Conservation (phyloP, 2,888 invertebrate species). For the Epinotia ramella region DNA sequence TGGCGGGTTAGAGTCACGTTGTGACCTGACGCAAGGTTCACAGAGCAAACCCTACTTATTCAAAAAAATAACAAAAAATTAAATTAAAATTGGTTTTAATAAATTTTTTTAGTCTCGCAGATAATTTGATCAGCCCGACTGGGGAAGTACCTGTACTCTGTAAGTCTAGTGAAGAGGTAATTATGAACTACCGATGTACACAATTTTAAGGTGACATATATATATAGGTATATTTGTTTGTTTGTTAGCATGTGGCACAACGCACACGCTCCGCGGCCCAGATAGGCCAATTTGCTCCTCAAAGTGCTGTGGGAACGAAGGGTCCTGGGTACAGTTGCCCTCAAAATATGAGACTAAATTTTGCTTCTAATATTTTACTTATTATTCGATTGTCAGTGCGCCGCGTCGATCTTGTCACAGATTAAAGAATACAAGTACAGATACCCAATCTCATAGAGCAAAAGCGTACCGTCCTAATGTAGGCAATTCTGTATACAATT, state of each 20-base stretch:
- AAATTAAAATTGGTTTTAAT: no score
- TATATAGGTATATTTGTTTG: background rate
- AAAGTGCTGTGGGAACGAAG: constrained; percentile 39
- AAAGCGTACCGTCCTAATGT: no score
- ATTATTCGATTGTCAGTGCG: background rate
- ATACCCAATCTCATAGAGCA: no score
- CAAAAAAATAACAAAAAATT: no score
- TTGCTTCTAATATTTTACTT: background rate
- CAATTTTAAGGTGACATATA: background rate
- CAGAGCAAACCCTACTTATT: background rate
- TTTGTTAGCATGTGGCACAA: constrained; percentile 9
- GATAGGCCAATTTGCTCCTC: constrained; percentile 39
- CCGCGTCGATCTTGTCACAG: no score
- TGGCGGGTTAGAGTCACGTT: constrained; percentile 22
- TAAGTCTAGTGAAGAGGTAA: no score
- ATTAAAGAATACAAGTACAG: no score
- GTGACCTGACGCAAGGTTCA: constrained; percentile 18
- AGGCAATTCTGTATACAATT: no score
- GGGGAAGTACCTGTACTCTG: no score
- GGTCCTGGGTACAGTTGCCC: constrained; percentile 14
- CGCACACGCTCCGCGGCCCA: constrained; percentile 18
- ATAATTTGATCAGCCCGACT: no score
- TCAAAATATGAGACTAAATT: background rate
- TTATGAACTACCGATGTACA: no score
- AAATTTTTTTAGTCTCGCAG: no score